Base-by-base conservation (phyloP, 2,888 invertebrate species). In the Cistogaster globosa region DNA sequence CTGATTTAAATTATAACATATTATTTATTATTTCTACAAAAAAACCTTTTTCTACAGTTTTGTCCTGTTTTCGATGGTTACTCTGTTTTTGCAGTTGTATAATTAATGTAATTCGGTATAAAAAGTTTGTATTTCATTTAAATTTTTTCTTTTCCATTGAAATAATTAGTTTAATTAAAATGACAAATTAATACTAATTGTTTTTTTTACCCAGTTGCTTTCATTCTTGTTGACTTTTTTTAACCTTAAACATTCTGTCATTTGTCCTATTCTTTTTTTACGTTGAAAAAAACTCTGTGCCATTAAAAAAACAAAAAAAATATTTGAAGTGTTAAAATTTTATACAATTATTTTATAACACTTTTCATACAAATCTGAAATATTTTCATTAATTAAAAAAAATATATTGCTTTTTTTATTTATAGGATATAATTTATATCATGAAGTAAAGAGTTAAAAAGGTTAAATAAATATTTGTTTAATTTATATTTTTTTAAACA, bases 131-230 rank as follows among this genome's bases (percentile, higher is more conserved):
- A 36, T 55, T 63, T 53, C 2, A 77, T 77, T 69, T 53, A 6
- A 42, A 16, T 60, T 55, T 57, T 55, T 36, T 26, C 18, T 45
- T 1, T 76, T 22, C 42, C 42, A 76, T 63, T 76, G n/a, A n/a
- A 72, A 72, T 72, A 84, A 84, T 84, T 84, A 84, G 71, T 69
- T 84, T 77, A 77, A 81, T 84, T 81, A 84, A 77, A 80, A 62
- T 81, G 81, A 81, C 71, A 77, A 77, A 81, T 84, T 81, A 75
- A 74, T 68, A 65, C 69, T 75, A 85, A 78, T 82, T 57, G 62
- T 45, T 81, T 68, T 20, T 75, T 83, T 76, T 38, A 38, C 22
- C 20, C 18, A n/a, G 8, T 42, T 60, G 26, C 26, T 26, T 26
- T 26, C 26, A 26, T 26, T 26, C n/a, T 26, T 1, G 26, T 26